Evolutionary conservation across 2,888 invertebrate genomes (phyloP).

Genomic region (Chymomyza fuscimana): DNA sequence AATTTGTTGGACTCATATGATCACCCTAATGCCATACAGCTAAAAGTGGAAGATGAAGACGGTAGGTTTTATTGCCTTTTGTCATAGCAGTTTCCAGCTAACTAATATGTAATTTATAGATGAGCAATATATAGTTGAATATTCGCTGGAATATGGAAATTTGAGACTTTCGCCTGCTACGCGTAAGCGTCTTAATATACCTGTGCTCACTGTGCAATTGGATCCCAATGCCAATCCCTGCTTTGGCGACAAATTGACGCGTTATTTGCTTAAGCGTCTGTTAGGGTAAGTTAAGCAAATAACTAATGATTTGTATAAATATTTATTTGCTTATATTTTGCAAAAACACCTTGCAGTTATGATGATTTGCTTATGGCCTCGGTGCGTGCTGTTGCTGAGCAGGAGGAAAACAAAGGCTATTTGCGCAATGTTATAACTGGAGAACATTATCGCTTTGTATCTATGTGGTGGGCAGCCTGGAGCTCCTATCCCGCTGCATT

Average conservation of each 20-base stretch:
- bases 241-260: slow-evolving; percentile 95
- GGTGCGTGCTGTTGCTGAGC: slow-evolving; percentile 95
- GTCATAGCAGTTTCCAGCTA: neutral
- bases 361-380: slow-evolving; percentile 98
- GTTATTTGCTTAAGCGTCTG: slow-evolving; percentile 94
- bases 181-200: slow-evolving; percentile 92
- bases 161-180: slow-evolving; percentile 93
- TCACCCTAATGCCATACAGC: slow-evolving; percentile 55
- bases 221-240: slow-evolving; percentile 94
- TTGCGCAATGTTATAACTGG: slow-evolving; percentile 98
- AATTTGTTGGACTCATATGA: slow-evolving; percentile 58
- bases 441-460: slow-evolving; percentile 98
- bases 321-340: neutral
- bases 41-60: slow-evolving; percentile 58
- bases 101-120: slow-evolving; percentile 80
- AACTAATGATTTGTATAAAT: neutral
- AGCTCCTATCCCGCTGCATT: slow-evolving; percentile 97
- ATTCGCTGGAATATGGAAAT: slow-evolving; percentile 98
- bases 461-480: slow-evolving; percentile 97
- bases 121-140: slow-evolving; percentile 98
- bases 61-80: slow-evolving; percentile 27
- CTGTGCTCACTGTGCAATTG: slow-evolving; percentile 91
- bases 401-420: slow-evolving; percentile 97
- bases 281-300: slow-evolving; percentile 83
- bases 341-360: slow-evolving; percentile 81